Base-by-base conservation (phyloP, 2,797 vertebrate species). In the Sardinella longiceps region DNA sequence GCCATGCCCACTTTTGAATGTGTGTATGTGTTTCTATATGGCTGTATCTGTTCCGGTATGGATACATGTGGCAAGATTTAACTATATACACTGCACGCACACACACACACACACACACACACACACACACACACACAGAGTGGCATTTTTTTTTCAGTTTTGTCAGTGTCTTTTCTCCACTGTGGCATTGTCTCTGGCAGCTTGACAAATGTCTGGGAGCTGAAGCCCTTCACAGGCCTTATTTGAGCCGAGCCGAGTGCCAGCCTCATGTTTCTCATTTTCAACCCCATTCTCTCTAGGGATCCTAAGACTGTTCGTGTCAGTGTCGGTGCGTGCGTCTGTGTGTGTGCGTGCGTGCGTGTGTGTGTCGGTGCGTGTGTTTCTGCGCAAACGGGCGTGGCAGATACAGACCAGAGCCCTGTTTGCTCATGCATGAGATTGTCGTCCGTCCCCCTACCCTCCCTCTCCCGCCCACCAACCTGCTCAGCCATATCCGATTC, bases 231-330 rank as follows among this genome's bases (percentile, higher is more conserved):
- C 66, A 39, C 48, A 37, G 63, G 18, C 70, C 82, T 85, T 83
- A 85, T 81, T 37, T 25, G 18, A 84, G 56, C 84, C 0, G 58
- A 83, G 33, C 53, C 63, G 45, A 37, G 60, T 56, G 84, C 66
- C 74, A 86, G 84, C 70, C 84, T 88, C 87, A 88, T 84, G 87
- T 87, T 91, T 90, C 89, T 90, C 87, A 89, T 93, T 92, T 92
- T 88, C 86, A 81, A 84, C 82, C 20, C 86, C 80, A 82, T 77
- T 60, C 82, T 60, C 82, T 80, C 39, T 25, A 39, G 81, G 77
- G 63, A 88, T n/a, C 18, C 66, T 74, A 50, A 56, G 53, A 56
- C 53, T 6, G 53, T 56, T 14, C 15, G 51, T 30, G 81, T 80
- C 48, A 25, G 23, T 63, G n/a, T n/a, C n/a, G n/a, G n/a, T 63